Evolutionary conservation across 2,113 vertebrate genomes (phyloP), one percentile per base, ranked within the genome.

Genomic region (Cervus canadensis): DNA sequence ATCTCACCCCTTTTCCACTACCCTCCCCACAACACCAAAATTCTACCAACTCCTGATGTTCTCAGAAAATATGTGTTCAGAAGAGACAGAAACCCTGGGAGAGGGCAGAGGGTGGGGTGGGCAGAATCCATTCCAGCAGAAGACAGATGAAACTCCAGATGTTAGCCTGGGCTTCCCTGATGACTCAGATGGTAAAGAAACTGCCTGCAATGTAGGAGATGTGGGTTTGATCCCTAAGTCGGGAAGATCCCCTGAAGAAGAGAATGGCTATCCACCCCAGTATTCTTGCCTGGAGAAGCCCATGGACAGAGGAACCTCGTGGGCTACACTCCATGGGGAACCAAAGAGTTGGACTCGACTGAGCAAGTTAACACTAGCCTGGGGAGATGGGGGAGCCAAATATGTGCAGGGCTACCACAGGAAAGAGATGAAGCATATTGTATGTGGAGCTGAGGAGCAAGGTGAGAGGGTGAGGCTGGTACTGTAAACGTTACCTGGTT

Each of bases 91-190:
- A 48, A 25, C 17, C 40, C 23, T 71, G 64, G 64, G 33, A 67
- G 33, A 36, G 17, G 33, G 33, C 2, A 0, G 30, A 16, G 7
- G 15, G 0, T 7, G 4, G 30, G 52, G 4, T 6, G 28, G 21
- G 60, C 64, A 56, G 26, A 26, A 30, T 5, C 64, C 56, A 43
- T n/a, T 48, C 67, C 36, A 36, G 6, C n/a, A 56, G 64, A 64
- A 40, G 45, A 60, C 17, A 43, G 60, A 36, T 2, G 1, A 91
- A 40, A 40, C 21, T 30, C 67, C 25, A 74, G 36, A 48, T 8
- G 0, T 36, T 15, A 50, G 21, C 78, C 48, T 21, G 28, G 83
- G 30, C 40, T 76, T 26, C 40, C 12, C 71, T 25, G 40, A 26
- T 14, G 23, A 12, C 40, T 76, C 71, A 76, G 40, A 43, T 26